These are phyloP conservation scores for Scalopus aquaticus DNA, from an alignment of 2,113 vertebrate species.

Conservation along the genomic window DNA sequence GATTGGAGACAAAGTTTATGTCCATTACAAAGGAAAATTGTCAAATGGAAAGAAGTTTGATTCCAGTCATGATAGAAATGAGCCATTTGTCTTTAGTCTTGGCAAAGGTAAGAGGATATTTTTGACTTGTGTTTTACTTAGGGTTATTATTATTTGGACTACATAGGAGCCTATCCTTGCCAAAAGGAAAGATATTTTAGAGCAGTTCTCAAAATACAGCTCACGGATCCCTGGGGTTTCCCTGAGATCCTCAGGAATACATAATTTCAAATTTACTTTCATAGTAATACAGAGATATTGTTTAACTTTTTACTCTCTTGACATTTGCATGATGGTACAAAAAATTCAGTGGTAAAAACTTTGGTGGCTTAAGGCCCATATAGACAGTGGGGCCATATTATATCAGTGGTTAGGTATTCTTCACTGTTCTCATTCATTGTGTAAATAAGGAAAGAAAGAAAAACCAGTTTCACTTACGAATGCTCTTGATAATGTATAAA, in stretches of 20 bases:
- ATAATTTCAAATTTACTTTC: slow-evolving; percentile 17
- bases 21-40: slow-evolving; percentile 96
- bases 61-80: slow-evolving; percentile 93
- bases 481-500: neutral
- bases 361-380: neutral
- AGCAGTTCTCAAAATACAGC: neutral
- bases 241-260: neutral
- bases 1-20: slow-evolving; percentile 95
- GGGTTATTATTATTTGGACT: slow-evolving; percentile 21
- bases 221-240: neutral
- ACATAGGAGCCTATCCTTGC: neutral
- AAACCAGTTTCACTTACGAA: neutral
- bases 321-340: neutral
- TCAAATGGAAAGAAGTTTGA: slow-evolving; percentile 95
- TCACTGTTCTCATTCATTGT: neutral
- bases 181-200: neutral
- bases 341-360: neutral
- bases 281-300: neutral
- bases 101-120: slow-evolving; percentile 90
- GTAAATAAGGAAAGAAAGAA: neutral
- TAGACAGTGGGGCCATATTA: neutral
- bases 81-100: slow-evolving; percentile 94
- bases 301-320: neutral
- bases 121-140: slow-evolving; percentile 15
- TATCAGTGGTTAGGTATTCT: neutral